A percentile compares a stretch with the other conserved stretches of the same genome.
phyloP scores from a whole-genome alignment of 2,797 vertebrate genomes.

The Syngnathus rostellatus region DNA sequence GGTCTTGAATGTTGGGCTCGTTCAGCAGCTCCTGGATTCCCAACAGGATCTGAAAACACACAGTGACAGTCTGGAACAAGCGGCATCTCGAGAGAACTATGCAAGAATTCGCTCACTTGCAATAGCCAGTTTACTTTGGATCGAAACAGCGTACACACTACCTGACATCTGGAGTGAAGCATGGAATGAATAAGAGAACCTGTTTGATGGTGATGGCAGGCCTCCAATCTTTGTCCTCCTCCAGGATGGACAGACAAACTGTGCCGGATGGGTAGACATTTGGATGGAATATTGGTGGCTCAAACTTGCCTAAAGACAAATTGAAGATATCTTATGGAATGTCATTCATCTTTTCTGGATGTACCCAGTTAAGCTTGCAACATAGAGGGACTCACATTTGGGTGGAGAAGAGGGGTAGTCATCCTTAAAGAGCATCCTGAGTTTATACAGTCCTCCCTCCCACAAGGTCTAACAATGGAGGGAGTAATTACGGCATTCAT shows the following conservation, averaged over 20 bases:
- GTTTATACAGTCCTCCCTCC: constrained; percentile 97
- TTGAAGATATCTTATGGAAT: background rate
- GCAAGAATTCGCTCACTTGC: background rate
- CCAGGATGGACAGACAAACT: constrained; percentile 72
- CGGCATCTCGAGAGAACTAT: background rate
- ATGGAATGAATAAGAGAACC: constrained; percentile 32
- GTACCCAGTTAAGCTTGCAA: too few relatives aligned
- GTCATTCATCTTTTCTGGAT: too few relatives aligned
- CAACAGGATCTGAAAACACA: constrained; percentile 63
- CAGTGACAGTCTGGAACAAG: background rate
- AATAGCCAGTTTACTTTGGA: background rate
- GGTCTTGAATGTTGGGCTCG: constrained; percentile 76
- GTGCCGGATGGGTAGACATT: constrained; percentile 73
- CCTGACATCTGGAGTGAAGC: background rate
- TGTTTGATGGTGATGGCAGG: constrained; percentile 78
- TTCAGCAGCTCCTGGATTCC: constrained; percentile 77
- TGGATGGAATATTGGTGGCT: constrained; percentile 73
- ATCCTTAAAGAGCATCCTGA: constrained; percentile 98
- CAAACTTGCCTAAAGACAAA: constrained; percentile 64
- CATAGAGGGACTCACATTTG: constrained; percentile 80
- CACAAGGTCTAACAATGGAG: constrained; percentile 78
- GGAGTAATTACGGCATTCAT: background rate
- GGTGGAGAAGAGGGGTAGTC: constrained; percentile 98
- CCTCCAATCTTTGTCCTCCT: constrained; percentile 77
- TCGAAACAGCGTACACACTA: background rate